Evolutionary conservation across 2,888 invertebrate species (phyloP).

Genomic region (Mactromeris polynyma): DNA sequence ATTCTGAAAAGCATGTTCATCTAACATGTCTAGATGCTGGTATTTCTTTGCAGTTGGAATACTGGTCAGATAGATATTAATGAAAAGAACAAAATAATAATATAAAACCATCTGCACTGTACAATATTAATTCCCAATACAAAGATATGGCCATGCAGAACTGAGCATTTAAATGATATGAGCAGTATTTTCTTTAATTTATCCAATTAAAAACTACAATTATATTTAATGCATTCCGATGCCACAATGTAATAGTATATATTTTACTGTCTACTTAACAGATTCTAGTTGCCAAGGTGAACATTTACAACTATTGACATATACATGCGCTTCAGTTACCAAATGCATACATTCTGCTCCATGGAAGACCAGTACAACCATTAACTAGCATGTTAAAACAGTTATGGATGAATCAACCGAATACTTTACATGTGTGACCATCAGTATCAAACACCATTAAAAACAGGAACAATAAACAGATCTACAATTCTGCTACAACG

Average conservation of each 20-base stretch:
- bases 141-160: not conserved
- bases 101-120: not conserved
- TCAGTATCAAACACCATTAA: not conserved
- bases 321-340: too few relatives aligned
- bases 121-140: not conserved
- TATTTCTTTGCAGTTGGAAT: not conserved
- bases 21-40: not conserved
- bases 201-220: not conserved
- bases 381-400: too few relatives aligned
- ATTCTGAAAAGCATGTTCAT: not conserved
- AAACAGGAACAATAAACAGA: not conserved
- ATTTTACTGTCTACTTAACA: not conserved
- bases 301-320: not conserved
- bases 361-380: too few relatives aligned
- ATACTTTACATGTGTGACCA: not conserved
- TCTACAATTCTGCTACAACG: not conserved
- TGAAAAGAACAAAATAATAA: not conserved
- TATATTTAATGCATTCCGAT: not conserved
- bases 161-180: not conserved
- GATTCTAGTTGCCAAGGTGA: not conserved
- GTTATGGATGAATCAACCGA: too few relatives aligned
- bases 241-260: not conserved
- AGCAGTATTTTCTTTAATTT: not conserved
- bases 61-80: not conserved
- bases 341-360: too few relatives aligned